These are phyloP conservation scores for Morpho helenor DNA, from an alignment of 2,888 invertebrate genomes.

Conservation along the genomic window DNA sequence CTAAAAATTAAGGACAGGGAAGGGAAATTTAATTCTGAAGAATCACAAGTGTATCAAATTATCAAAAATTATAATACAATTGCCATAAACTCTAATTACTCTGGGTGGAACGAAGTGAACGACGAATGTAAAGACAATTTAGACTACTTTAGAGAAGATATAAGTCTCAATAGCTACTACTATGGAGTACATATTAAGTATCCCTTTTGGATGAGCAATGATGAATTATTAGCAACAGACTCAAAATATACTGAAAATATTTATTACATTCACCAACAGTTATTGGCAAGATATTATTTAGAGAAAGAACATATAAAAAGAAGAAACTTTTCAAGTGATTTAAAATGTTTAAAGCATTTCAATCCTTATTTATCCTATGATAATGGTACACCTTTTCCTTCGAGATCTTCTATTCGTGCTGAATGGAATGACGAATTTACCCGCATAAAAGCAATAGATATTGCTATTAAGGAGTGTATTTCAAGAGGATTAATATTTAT, in stretches of 20 bases:
- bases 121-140: conserved; percentile 69
- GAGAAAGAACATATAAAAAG: conserved; percentile 51
- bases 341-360: conserved; percentile 42
- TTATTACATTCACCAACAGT: conserved; percentile 58
- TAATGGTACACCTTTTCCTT: conserved; percentile 63
- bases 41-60: conserved; percentile 44
- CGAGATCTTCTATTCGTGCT: conserved; percentile 41
- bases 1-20: conserved; percentile 45
- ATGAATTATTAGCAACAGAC: conserved; percentile 56
- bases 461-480: conserved; percentile 61
- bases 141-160: conserved; percentile 82
- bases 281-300: conserved; percentile 53
- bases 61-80: conserved; percentile 39
- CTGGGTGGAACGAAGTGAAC: conserved; percentile 72
- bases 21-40: conserved; percentile 35
- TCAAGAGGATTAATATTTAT: conserved; percentile 56
- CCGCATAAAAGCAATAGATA: conserved; percentile 54
- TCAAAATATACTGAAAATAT: conserved; percentile 59
- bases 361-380: conserved; percentile 57
- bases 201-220: conserved; percentile 80
- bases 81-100: conserved; percentile 60
- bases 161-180: conserved; percentile 80
- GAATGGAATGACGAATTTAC: conserved; percentile 46
- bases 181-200: conserved; percentile 74
- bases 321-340: conserved; percentile 26